Evolutionary conservation across 2,888 invertebrate species (phyloP), one percentile per base, ranked within the genome.

Genomic region (Andricus curvator): DNA sequence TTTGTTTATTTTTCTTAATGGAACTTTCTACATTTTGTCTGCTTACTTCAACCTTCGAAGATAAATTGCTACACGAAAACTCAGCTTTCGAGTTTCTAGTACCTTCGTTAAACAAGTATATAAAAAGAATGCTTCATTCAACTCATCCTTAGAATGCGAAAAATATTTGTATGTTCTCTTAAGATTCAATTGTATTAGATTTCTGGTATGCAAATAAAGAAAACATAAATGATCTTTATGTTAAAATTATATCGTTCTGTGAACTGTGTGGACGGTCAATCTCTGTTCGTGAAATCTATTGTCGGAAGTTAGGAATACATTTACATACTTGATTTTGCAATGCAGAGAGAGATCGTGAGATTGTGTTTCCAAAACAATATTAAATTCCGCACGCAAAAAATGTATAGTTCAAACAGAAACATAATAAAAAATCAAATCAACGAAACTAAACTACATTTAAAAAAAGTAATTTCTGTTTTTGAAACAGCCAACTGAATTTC

Each of bases 41-140:
- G 74, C 56, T 74, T 56, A 22, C 15, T 74, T 51, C 29, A 74
- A 8, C 74, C 51, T 74, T 74, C 20, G 56, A 51, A 74, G 74
- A 74, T 74, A 37, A 74, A 74, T 74, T 56, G 74, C 56, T 74
- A 56, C n/a, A 74, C 51, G 56, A 74, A 74, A 56, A 56, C 51
- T 56, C 29, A 56, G 56, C 74, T 74, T 37, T 56, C 37, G n/a
- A 56, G 74, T 56, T 74, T 33, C n/a, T n/a, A 51, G 56, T n/a
- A 51, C 56, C 56, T 74, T 74, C 33, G n/a, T 51, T 37, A 56
- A 29, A 51, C 48, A 48, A 48, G 48, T 48, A 48, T 15, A 13
- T 25, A 33, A 74, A 56, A 56, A 74, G 22, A n/a, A 56, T 56
- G 13, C 22, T 56, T 51, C 25, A 25, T 25, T 17, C 5, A 15